A percentile compares a stretch with the other conserved stretches of the same genome.
These are phyloP conservation scores for Drosophila quinaria DNA, from an alignment of 2,888 invertebrate species.

Conservation along the genomic window DNA sequence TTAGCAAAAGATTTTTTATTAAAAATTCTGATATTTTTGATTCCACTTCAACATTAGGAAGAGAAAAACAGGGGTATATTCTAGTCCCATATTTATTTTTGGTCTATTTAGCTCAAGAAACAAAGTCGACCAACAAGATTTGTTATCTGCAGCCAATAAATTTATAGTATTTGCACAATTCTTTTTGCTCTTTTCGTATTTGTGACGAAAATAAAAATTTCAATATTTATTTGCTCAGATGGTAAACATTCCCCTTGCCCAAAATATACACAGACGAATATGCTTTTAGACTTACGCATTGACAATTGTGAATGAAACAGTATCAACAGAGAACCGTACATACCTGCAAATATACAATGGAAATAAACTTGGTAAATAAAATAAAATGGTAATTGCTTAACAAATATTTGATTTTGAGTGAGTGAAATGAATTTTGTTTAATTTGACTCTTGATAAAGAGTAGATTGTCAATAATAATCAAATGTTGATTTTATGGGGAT, in stretches of 20 bases:
- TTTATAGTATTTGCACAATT: slow-evolving; percentile 37
- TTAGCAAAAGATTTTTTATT: too few relatives aligned
- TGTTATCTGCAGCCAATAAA: slow-evolving; percentile 13
- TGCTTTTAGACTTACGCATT: slow-evolving; percentile 57
- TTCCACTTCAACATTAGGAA: too few relatives aligned
- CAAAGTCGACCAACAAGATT: slow-evolving; percentile 10
- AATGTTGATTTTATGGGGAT: neutral
- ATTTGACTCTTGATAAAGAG: slow-evolving; percentile 28
- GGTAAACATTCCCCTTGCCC: neutral
- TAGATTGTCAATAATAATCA: slow-evolving; percentile 6
- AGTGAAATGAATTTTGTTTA: slow-evolving; percentile 15
- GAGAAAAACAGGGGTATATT: neutral
- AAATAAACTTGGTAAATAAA: slow-evolving; percentile 60
- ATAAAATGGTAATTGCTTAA: slow-evolving; percentile 57
- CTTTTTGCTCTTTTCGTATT: slow-evolving; percentile 24
- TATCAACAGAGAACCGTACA: slow-evolving; percentile 50
- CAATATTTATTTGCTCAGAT: slow-evolving; percentile 48
- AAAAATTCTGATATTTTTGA: too few relatives aligned
- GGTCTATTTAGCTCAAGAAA: slow-evolving; percentile 22
- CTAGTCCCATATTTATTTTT: neutral
- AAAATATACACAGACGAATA: slow-evolving; percentile 4
- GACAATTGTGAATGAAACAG: slow-evolving; percentile 30
- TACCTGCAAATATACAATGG: slow-evolving; percentile 65
- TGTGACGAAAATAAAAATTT: slow-evolving; percentile 33
- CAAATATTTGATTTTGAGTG: slow-evolving; percentile 46